Evolutionary conservation across 2,888 invertebrate species (phyloP).

Genomic region (Ichneumoninae sp.): DNA sequence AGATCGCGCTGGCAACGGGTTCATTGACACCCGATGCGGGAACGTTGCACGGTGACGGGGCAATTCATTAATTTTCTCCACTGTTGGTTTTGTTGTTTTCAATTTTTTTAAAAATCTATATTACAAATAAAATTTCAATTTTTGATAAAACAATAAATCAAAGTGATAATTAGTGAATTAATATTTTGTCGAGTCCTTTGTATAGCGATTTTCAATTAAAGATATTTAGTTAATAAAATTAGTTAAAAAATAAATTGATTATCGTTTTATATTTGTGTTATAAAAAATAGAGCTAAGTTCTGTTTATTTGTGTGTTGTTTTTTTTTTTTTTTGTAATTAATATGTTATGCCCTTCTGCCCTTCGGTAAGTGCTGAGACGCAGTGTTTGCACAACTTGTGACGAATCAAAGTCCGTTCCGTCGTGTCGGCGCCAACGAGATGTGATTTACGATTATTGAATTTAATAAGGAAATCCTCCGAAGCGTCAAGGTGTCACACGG

Average conservation of each 20-base stretch:
- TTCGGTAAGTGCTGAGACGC: not conserved
- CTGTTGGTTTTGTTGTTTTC: not conserved
- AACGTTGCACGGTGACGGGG: not conserved
- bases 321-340: no score
- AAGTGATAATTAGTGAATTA: no score
- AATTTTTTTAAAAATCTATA: not conserved
- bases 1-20: constrained; percentile 8
- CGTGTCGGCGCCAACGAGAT: constrained; percentile 24
- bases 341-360: not conserved
- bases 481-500: constrained; percentile 23
- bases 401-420: constrained; percentile 15
- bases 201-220: no score
- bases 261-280: no score
- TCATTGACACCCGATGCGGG: constrained; percentile 39
- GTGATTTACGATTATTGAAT: constrained; percentile 52
- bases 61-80: not conserved
- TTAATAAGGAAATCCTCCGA: constrained; percentile 59
- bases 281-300: no score
- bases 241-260: no score
- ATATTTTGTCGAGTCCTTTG: no score
- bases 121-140: no score
- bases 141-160: no score
- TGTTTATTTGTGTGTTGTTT: no score
- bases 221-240: no score
- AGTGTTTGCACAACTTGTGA: not conserved